Conservation (phyloP, 2,888 invertebrate genomes). For the Thereva unica region DNA sequence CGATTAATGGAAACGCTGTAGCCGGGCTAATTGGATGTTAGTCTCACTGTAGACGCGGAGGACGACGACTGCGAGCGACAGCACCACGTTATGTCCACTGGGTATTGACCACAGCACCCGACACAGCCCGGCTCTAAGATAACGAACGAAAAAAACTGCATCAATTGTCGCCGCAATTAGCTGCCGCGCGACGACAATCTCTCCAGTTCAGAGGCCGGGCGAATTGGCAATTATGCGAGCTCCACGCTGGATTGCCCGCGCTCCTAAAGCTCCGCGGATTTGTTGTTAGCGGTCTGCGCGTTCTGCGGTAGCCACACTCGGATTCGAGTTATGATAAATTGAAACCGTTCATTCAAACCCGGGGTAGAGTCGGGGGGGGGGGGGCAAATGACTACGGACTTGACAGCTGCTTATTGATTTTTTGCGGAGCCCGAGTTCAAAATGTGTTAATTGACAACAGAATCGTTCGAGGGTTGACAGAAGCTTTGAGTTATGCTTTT, state of each 20-base stretch:
- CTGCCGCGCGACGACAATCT: neutral
- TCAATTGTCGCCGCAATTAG: conserved; percentile 34
- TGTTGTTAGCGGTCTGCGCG: neutral
- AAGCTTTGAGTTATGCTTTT: too few relatives aligned
- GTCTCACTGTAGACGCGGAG: neutral
- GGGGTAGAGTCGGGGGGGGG: too few relatives aligned
- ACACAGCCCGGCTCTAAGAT: neutral
- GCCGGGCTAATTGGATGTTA: conserved; percentile 15
- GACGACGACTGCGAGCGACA: too few relatives aligned
- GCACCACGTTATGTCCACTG: neutral
- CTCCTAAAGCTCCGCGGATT: neutral
- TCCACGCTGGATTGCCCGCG: neutral
- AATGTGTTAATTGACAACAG: conserved; percentile 12
- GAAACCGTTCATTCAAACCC: conserved; percentile 2
- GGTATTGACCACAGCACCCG: neutral
- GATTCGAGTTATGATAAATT: neutral
- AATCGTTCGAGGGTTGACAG: neutral
- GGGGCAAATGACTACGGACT: neutral
- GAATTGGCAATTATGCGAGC: neutral
- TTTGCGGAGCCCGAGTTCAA: neutral
- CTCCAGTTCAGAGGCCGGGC: neutral
- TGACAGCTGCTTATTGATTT: conserved; percentile 5
- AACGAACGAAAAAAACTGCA: neutral
- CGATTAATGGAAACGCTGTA: conserved; percentile 24
- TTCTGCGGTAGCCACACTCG: neutral